Base-by-base conservation (phyloP, 2,888 invertebrate species). In the Seira sanloemensis region DNA sequence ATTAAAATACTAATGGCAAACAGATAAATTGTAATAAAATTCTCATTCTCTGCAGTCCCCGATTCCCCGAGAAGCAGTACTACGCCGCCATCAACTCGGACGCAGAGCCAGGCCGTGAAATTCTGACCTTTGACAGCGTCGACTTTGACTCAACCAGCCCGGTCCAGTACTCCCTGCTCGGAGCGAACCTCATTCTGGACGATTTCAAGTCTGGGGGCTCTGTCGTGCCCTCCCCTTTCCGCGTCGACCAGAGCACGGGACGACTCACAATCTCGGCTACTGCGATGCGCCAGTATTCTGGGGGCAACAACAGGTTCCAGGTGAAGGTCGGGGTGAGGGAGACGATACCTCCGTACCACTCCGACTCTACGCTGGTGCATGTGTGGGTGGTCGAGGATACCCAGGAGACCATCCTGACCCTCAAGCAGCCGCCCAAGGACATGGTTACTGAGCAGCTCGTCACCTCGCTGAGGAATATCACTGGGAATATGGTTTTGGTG, bases 341-440 rank as follows among this genome's bases (percentile, higher is more conserved):
- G 91, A 92, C 93, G 1, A 95, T 96, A 1, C 93, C 94, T 16
- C 97, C 97, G 0, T 95, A 95, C 90, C 92, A 96, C 84, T 95
- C 94, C 89, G 95, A 96, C 0, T 93, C 93, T 72, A 93, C 96
- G 0, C 94, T 94, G 92, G 95, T 97, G 84, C 94, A 95, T 97
- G 93, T 97, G 12, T 98, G 97, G 97, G 94, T 98, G 65, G 97
- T 96, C 89, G 96, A 97, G 90, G 94, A 95, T 0, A 94, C 95
- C 0, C 95, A 97, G 86, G 92, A 97, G 72, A 95, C 97, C 82
- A 93, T 96, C 82, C 94, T 98, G 85, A 96, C 97, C 86, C 92
- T 97, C 19, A 96, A 96, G 0, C 94, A 96, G 58, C 94, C 96
- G 16, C 96, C 96, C 2, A 93, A 94, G 88, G 95, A 95, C 91